A percentile compares a stretch with the other conserved stretches of the same genome.
Evolutionary conservation across 2,888 invertebrate genomes (phyloP).

Genomic region (Cybosia mesomella): DNA sequence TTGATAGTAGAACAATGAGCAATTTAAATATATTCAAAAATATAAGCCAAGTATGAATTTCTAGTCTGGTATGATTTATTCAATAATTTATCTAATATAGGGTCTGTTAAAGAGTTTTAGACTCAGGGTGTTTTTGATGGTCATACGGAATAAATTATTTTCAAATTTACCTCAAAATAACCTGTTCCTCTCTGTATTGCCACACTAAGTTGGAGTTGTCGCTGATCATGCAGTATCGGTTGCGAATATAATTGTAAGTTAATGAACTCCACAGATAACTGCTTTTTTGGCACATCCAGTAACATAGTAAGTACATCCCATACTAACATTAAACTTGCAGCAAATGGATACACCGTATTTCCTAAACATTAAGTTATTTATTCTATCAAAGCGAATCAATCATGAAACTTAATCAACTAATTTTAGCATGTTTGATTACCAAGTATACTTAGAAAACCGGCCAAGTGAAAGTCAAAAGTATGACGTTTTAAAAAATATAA

Average conservation of each 20-base stretch:
- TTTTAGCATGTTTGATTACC: neutral
- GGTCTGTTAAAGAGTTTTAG: neutral
- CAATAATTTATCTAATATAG: no score
- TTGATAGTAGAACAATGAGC: neutral
- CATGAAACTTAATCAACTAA: neutral
- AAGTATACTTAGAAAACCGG: neutral
- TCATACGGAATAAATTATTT: neutral
- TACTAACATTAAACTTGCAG: constrained; percentile 89
- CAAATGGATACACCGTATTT: constrained; percentile 91
- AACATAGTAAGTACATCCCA: constrained; percentile 90
- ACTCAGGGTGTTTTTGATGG: neutral
- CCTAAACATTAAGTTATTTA: constrained; percentile 56
- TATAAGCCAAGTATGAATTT: no score
- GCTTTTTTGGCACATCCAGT: constrained; percentile 81
- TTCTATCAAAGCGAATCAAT: neutral
- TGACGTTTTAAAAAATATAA: no score
- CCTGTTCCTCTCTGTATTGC: constrained; percentile 87
- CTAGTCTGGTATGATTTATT: neutral
- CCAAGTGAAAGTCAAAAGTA: no score
- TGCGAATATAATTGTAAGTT: constrained; percentile 87
- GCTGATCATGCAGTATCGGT: constrained; percentile 85
- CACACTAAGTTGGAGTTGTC: constrained; percentile 81
- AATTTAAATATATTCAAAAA: no score
- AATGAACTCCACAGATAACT: constrained; percentile 89
- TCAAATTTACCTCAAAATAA: constrained; percentile 80